These are phyloP conservation scores for Aphidius ervi DNA, from an alignment of 1,140 invertebrate genomes.

Conservation along the genomic window DNA sequence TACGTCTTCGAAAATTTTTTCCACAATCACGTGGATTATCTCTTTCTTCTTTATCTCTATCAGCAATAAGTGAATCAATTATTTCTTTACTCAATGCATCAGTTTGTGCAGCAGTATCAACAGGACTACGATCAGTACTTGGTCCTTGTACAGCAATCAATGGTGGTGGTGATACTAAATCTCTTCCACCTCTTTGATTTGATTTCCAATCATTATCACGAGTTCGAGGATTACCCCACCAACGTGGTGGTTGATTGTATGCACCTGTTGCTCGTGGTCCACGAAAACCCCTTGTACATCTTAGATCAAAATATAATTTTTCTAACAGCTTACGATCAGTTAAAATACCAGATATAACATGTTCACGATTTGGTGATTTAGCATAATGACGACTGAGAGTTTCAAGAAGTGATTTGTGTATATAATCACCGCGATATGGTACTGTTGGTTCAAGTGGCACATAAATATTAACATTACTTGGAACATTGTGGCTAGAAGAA, in stretches of 20 bases:
- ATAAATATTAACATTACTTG: no score
- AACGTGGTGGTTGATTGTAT: constrained; percentile 43
- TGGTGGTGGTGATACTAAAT: constrained; percentile 59
- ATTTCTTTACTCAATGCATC: constrained; percentile 56
- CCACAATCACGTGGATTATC: constrained; percentile 28
- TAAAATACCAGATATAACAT: constrained; percentile 65
- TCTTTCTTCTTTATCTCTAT: constrained; percentile 39
- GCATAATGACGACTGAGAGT: constrained; percentile 65
- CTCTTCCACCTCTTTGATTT: constrained; percentile 25
- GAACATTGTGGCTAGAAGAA: constrained; percentile 24
- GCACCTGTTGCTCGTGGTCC: constrained; percentile 51
- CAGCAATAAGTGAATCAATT: constrained; percentile 46
- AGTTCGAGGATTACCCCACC: constrained; percentile 47
- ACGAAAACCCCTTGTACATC: constrained; percentile 65
- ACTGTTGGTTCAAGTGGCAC: not conserved
- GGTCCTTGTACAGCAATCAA: constrained; percentile 64
- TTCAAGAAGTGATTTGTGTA: constrained; percentile 61
- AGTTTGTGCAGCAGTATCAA: constrained; percentile 61
- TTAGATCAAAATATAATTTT: constrained; percentile 67
- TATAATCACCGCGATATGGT: constrained; percentile 54
- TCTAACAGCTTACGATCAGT: constrained; percentile 68
- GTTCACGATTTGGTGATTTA: constrained; percentile 61
- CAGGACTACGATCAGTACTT: constrained; percentile 49
- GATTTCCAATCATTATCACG: constrained; percentile 19
- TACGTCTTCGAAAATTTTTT: constrained; percentile 55